Conservation (phyloP, 2,888 invertebrate genomes). For the Linhomoeus sp. region DNA sequence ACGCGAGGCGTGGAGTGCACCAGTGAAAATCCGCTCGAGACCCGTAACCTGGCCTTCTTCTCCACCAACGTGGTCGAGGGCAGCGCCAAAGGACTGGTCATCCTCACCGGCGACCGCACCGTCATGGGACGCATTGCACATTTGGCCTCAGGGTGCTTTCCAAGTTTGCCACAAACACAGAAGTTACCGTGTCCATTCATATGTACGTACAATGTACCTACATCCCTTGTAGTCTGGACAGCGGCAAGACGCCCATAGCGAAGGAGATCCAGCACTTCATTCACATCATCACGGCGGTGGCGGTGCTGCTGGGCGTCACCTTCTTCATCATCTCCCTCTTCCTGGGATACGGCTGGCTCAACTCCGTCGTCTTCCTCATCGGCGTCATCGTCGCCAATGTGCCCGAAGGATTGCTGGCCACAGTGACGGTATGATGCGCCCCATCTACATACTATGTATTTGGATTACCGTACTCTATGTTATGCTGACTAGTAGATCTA, state of each 20-base stretch:
- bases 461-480: no score
- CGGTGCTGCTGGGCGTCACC: slow-evolving; percentile 42
- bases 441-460: no score
- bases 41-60: slow-evolving; percentile 57
- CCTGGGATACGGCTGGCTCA: slow-evolving; percentile 86
- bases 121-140: slow-evolving; percentile 55
- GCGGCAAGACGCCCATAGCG: slow-evolving; percentile 91
- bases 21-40: slow-evolving; percentile 71
- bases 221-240: slow-evolving; percentile 43
- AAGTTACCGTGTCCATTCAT: no score
- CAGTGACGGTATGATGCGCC: slow-evolving; percentile 72
- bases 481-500: no score
- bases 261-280: slow-evolving; percentile 98
- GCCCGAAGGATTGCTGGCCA: slow-evolving; percentile 91
- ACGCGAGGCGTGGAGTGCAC: slow-evolving; percentile 64
- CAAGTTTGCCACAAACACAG: no score
- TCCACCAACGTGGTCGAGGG: slow-evolving; percentile 59
- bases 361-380: slow-evolving; percentile 95
- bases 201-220: no score
- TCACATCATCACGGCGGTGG: slow-evolving; percentile 49
- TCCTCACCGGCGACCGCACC: slow-evolving; percentile 59
- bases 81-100: slow-evolving; percentile 43
- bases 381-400: slow-evolving; percentile 99
- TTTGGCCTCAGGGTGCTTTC: slow-evolving; percentile 52
- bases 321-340: slow-evolving; percentile 82